A percentile compares a stretch with the other conserved stretches of the same genome.
phyloP scores from a whole-genome alignment of 2,797 vertebrate species.

The Semotilus atromaculatus region DNA sequence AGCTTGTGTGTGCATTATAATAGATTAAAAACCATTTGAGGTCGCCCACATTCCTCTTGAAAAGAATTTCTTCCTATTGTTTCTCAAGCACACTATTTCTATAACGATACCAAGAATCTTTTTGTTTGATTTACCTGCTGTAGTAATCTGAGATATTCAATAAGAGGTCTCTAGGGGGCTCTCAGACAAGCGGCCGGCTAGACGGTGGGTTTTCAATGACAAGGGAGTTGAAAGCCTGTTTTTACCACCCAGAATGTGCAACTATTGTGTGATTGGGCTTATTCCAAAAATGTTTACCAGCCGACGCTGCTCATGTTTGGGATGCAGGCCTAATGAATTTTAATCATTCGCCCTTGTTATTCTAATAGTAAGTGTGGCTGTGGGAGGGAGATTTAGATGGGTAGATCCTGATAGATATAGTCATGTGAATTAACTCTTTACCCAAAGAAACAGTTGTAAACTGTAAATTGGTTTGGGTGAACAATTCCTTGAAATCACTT shows the following conservation, averaged over 20 bases:
- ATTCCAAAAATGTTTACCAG: conserved; percentile 39
- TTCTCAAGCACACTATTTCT: conserved; percentile 21
- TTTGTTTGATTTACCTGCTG: conserved; percentile 39
- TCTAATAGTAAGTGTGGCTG: conserved; percentile 31
- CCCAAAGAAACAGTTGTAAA: not conserved
- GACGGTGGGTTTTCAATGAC: conserved; percentile 41
- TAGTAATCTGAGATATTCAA: conserved; percentile 38
- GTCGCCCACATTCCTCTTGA: not conserved
- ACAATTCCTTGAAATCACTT: not conserved
- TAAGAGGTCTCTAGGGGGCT: conserved; percentile 16
- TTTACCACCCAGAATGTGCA: conserved; percentile 24
- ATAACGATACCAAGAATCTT: conserved; percentile 12
- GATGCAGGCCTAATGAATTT: not conserved
- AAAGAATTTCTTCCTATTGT: not conserved
- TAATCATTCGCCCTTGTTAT: conserved; percentile 36
- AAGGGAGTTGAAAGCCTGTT: conserved; percentile 1
- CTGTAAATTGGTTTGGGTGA: not conserved
- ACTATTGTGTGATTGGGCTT: conserved; percentile 27
- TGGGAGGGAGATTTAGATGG: not conserved
- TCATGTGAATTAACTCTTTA: not conserved
- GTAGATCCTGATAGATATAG: not conserved
- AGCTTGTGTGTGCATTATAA: not conserved
- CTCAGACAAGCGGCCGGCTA: conserved; percentile 4
- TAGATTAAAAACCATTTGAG: not conserved
- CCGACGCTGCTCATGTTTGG: not conserved